phyloP scores from a whole-genome alignment of 1,140 invertebrate species.

The Lordiphosa clarofinis region DNA sequence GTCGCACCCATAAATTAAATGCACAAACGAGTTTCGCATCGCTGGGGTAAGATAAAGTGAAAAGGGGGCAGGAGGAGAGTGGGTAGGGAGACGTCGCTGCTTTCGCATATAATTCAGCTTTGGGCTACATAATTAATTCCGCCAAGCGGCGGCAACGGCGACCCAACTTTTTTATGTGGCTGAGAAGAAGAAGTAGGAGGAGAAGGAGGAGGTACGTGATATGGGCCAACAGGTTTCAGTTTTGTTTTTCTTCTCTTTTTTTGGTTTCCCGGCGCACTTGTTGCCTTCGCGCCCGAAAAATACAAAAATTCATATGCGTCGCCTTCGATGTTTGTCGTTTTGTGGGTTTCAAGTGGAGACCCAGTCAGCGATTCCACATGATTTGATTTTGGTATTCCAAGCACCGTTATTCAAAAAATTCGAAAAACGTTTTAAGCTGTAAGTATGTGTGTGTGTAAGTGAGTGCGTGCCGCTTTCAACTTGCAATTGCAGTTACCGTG shows the following conservation, averaged over 20 bases:
- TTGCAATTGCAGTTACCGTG: slow-evolving; percentile 21
- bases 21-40: slow-evolving; percentile 73
- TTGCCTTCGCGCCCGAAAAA: slow-evolving; percentile 45
- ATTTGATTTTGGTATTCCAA: slow-evolving; percentile 77
- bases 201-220: slow-evolving; percentile 61
- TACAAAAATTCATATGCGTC: slow-evolving; percentile 62
- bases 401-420: slow-evolving; percentile 78
- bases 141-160: slow-evolving; percentile 36
- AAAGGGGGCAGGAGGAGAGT: slow-evolving; percentile 31
- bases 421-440: slow-evolving; percentile 69
- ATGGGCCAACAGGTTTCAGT: slow-evolving; percentile 72
- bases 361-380: slow-evolving; percentile 64
- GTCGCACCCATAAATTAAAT: slow-evolving; percentile 76
- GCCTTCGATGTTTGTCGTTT: slow-evolving; percentile 26
- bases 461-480: slow-evolving; percentile 33
- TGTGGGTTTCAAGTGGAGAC: slow-evolving; percentile 49
- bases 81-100: slow-evolving; percentile 40
- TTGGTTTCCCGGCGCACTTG: slow-evolving; percentile 60
- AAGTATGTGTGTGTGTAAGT: slow-evolving; percentile 23
- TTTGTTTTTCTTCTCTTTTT: slow-evolving; percentile 4
- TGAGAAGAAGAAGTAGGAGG: slow-evolving; percentile 25
- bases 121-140: slow-evolving; percentile 78
- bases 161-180: slow-evolving; percentile 51
- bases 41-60: slow-evolving; percentile 59
- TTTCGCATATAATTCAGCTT: slow-evolving; percentile 77